Evolutionary conservation across 2,888 invertebrate genomes (phyloP), one percentile per base, ranked within the genome.

Genomic region (Parnassius glacialis): DNA sequence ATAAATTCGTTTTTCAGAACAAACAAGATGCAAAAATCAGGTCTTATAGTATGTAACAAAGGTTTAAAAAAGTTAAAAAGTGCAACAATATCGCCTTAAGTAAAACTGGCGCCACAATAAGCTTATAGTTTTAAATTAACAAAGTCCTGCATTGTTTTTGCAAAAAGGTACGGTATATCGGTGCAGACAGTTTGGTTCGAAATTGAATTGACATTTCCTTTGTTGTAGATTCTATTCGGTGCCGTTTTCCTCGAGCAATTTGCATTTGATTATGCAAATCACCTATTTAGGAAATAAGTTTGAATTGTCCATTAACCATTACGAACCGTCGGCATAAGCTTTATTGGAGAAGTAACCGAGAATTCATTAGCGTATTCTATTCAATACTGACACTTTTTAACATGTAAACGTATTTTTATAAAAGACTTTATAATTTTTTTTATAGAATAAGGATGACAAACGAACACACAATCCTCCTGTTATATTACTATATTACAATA

Each of bases 191-290:
- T 54, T 12, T 20, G 44, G 54, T 44, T 54, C 43, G 20, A 20
- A 10, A 54, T 45, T 20, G 20, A 54, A 54, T 54, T 44, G 54
- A 42, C 48, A 48, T 48, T 42, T 10, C 42, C 16, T 43, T 53
- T 44, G 20, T 44, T 44, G 44, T 44, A 54, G 54, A 20, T 44
- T 10, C 20, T 12, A 44, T 45, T 25, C 54, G 44, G 20, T 1
- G 16, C 13, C 41, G 13, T 57, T 57, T 7, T 11, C 41, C 48
- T 48, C 13, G 7, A 16, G 34, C n/a, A 41, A 57, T 57, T 57
- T 57, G 57, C 57, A 57, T 57, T 57, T 12, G 41, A 57, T 57
- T 57, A 57, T 48, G 42, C 13, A 41, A 57, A 48, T 57, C n/a
- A 13, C 3, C 41, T 41, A 48, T 54, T 54, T 54, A 54, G 11